These are phyloP conservation scores for Lithophane socia DNA, from an alignment of 2,888 invertebrate species.

Conservation along the genomic window DNA sequence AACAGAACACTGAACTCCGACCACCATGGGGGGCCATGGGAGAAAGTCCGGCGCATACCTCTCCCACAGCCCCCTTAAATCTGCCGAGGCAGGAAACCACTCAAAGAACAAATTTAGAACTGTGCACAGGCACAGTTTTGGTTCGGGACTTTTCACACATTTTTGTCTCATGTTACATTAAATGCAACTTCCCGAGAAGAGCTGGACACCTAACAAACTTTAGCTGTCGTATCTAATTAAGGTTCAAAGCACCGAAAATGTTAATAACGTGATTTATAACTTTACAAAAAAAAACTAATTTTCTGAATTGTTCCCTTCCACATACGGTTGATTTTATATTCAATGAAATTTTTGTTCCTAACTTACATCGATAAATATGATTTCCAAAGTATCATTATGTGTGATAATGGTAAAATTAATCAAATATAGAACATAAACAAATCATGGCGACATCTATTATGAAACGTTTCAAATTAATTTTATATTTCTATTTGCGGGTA, in stretches of 20 bases:
- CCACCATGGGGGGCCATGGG: conserved; percentile 65
- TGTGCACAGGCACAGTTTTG: conserved; percentile 70
- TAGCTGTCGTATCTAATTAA: conserved; percentile 27
- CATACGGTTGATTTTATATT: not conserved
- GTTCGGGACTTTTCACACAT: conserved; percentile 69
- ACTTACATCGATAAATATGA: not conserved
- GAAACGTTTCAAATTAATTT: conserved; percentile 1
- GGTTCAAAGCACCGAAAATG: conserved; percentile 46
- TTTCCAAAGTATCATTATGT: not conserved
- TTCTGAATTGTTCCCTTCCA: not conserved
- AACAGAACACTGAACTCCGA: conserved; percentile 85
- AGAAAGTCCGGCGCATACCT: conserved; percentile 78
- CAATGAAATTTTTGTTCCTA: too few relatives aligned
- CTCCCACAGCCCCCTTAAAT: conserved; percentile 73
- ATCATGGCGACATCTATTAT: conserved; percentile 53
- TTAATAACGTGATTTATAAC: conserved; percentile 71
- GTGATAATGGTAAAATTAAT: not conserved
- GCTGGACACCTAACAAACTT: conserved; percentile 76
- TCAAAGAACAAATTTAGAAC: conserved; percentile 68
- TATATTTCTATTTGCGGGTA: conserved; percentile 47
- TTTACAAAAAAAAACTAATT: not conserved
- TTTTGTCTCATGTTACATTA: conserved; percentile 68
- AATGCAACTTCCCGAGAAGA: conserved; percentile 83
- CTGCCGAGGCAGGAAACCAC: conserved; percentile 68
- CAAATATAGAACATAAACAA: not conserved